A percentile compares a stretch with the other conserved stretches of the same genome.
Conservation (phyloP, 2,888 invertebrate genomes). For the Molorchus minor region DNA sequence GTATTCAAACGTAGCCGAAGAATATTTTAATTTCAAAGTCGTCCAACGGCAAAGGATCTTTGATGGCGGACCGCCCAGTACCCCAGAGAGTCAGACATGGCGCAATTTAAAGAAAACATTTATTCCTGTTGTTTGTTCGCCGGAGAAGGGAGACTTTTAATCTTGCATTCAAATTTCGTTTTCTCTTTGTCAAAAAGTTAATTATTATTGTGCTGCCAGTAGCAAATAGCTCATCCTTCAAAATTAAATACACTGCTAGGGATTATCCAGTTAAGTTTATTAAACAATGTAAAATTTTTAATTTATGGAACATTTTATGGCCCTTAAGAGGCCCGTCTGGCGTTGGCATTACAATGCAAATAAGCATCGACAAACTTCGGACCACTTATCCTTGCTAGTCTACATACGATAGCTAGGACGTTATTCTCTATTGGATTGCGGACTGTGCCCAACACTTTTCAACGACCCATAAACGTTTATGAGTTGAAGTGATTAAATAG, state of each 20-base stretch:
- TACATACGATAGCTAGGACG: no score
- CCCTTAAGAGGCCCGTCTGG: no score
- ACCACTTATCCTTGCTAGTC: no score
- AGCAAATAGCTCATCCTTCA: neutral
- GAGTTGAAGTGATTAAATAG: no score
- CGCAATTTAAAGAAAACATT: slow-evolving; percentile 3
- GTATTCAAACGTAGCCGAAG: slow-evolving; percentile 27
- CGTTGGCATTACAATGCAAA: no score
- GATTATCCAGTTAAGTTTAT: no score
- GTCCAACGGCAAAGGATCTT: slow-evolving; percentile 1
- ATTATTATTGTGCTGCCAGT: neutral
- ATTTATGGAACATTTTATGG: no score
- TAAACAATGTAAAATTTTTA: no score
- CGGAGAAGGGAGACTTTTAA: neutral
- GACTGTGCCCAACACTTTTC: no score
- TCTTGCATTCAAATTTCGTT: neutral
- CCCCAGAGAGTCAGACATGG: neutral
- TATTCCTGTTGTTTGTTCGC: neutral
- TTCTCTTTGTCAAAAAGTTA: neutral
- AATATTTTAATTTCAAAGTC: slow-evolving; percentile 31
- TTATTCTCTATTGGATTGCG: no score
- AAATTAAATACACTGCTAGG: neutral
- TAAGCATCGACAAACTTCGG: no score
- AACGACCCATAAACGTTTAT: no score
- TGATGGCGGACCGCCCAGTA: neutral